phyloP scores from a whole-genome alignment of 2,797 vertebrate species.

The Lemur catta region DNA sequence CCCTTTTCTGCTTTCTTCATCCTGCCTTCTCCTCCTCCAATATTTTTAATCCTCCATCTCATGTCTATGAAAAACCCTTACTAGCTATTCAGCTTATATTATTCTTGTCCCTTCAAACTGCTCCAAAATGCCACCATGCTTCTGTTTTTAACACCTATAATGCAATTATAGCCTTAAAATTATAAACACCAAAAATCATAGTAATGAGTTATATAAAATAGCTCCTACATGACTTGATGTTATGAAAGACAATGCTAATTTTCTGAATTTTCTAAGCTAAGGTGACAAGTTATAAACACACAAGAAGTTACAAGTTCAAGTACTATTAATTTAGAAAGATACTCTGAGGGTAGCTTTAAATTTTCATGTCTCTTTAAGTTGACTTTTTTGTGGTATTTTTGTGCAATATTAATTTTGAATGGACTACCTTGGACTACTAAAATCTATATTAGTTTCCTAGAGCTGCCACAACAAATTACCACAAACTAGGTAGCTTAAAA shows the following conservation, averaged over 20 bases:
- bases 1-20: neutral
- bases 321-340: conserved; percentile 43
- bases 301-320: conserved; percentile 12
- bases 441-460: neutral
- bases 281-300: conserved; percentile 48
- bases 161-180: neutral
- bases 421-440: neutral
- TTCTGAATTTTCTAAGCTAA: conserved; percentile 46
- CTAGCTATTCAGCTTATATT: neutral
- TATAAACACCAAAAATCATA: neutral
- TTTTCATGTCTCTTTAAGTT: conserved; percentile 38
- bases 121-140: neutral
- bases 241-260: neutral
- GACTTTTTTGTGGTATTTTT: neutral
- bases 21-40: neutral
- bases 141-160: neutral
- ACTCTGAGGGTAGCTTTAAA: conserved; percentile 46
- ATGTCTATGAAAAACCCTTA: neutral
- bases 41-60: neutral
- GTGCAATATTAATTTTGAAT: neutral
- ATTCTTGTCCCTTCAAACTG: neutral
- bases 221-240: neutral
- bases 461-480: neutral
- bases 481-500: neutral
- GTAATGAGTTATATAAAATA: neutral